These are phyloP conservation scores for Sebastiscus tertius DNA, from an alignment of 2,797 vertebrate species.

Conservation along the genomic window DNA sequence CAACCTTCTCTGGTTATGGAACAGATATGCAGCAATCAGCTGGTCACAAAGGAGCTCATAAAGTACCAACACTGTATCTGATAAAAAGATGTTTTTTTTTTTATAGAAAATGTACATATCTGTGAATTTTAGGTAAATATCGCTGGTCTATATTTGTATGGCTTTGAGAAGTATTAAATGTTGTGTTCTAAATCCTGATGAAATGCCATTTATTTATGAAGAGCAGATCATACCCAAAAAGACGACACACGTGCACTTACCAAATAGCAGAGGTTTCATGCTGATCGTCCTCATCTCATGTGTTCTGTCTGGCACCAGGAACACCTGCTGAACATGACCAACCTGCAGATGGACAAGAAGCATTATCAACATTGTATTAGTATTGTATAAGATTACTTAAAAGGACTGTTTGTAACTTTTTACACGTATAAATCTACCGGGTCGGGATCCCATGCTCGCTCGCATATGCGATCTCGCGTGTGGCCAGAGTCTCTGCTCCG, in stretches of 20 bases:
- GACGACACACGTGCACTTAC: conserved; percentile 57
- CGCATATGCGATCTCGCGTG: too few species aligned
- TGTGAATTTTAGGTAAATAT: conserved; percentile 66
- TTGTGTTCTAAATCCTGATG: neutral
- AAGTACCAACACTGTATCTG: conserved; percentile 2
- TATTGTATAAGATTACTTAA: too few species aligned
- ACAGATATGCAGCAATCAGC: neutral
- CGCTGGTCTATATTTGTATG: conserved; percentile 67
- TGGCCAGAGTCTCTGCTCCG: too few species aligned
- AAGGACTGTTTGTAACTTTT: too few species aligned
- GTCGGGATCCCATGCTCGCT: too few species aligned
- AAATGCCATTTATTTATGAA: neutral
- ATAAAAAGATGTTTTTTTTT: conserved; percentile 14
- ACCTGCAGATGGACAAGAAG: conserved; percentile 64
- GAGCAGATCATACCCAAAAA: neutral
- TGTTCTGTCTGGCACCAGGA: conserved; percentile 82
- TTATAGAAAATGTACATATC: conserved; percentile 63
- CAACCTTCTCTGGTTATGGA: conserved; percentile 7
- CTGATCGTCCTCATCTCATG: conserved; percentile 91
- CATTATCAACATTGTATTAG: neutral
- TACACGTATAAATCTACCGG: too few species aligned
- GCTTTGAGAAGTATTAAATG: conserved; percentile 30
- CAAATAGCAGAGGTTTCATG: conserved; percentile 88
- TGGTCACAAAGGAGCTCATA: neutral
- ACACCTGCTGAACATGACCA: conserved; percentile 87